Conservation (phyloP, 2,113 vertebrate species). For the Pseudopodoces humilis region DNA sequence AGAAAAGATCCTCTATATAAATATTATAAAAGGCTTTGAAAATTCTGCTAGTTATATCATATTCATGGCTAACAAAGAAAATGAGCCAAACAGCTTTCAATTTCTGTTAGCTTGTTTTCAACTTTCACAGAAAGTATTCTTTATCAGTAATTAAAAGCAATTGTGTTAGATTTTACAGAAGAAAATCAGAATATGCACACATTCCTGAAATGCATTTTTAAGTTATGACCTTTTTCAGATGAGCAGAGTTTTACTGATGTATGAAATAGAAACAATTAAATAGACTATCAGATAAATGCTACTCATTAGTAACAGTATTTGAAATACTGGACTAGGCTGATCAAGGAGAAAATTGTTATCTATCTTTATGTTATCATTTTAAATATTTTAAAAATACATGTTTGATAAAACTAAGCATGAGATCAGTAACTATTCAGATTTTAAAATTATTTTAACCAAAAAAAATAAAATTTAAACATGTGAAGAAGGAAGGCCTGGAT, state of each 20-base stretch:
- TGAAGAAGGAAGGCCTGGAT: background rate
- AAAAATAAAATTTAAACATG: background rate
- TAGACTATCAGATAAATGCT: background rate
- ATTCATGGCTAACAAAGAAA: background rate
- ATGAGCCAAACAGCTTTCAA: background rate
- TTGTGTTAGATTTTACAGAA: background rate
- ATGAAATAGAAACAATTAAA: constrained; percentile 46
- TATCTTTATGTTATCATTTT: background rate
- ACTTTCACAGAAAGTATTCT: background rate
- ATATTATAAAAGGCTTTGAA: background rate
- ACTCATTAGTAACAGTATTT: constrained; percentile 12
- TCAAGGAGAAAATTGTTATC: background rate
- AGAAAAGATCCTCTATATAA: background rate
- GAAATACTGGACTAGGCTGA: background rate
- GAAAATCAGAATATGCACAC: background rate
- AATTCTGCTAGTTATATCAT: background rate
- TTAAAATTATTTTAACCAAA: background rate
- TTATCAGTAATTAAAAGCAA: background rate
- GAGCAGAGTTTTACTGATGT: constrained; percentile 24
- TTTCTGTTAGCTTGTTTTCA: background rate
- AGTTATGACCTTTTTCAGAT: constrained; percentile 7
- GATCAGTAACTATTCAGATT: background rate
- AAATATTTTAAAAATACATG: background rate
- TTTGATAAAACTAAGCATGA: background rate
- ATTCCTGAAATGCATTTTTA: background rate